Conservation (phyloP, 2,797 vertebrate genomes). For the Lophotriccus pileatus region DNA sequence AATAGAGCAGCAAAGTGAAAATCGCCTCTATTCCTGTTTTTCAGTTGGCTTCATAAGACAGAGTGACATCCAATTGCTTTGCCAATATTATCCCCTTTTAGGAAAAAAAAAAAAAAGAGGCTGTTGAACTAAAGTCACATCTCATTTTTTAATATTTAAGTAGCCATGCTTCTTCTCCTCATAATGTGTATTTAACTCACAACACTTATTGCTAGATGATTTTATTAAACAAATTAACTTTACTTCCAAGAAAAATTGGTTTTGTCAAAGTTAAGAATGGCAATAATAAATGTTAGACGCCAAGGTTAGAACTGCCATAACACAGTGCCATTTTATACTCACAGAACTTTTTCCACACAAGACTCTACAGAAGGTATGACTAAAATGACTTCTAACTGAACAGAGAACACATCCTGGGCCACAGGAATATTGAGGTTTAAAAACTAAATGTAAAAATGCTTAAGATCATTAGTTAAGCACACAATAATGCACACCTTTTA, state of each 20-base stretch:
- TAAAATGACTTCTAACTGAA: not conserved
- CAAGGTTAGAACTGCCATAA: not conserved
- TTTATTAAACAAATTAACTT: not conserved
- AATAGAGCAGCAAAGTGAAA: not conserved
- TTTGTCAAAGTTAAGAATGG: not conserved
- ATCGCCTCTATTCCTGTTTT: not conserved
- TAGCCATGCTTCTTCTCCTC: not conserved
- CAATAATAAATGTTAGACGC: not conserved
- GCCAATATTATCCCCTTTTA: not conserved
- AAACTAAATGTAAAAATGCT: not conserved
- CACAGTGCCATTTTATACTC: not conserved
- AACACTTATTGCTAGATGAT: not conserved
- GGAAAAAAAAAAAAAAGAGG: not conserved
- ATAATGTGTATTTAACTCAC: not conserved
- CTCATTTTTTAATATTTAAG: not conserved
- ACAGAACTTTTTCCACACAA: not conserved
- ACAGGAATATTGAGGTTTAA: constrained; percentile 24
- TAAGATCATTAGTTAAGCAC: not conserved
- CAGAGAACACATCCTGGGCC: not conserved
- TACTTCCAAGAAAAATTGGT: not conserved
- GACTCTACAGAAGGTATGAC: not conserved
- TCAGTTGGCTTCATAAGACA: not conserved
- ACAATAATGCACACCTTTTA: not conserved
- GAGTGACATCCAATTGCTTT: not conserved
- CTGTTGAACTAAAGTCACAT: not conserved